Evolutionary conservation across 2,888 invertebrate genomes (phyloP), one percentile per base, ranked within the genome.

Genomic region (Xylophagus ater): DNA sequence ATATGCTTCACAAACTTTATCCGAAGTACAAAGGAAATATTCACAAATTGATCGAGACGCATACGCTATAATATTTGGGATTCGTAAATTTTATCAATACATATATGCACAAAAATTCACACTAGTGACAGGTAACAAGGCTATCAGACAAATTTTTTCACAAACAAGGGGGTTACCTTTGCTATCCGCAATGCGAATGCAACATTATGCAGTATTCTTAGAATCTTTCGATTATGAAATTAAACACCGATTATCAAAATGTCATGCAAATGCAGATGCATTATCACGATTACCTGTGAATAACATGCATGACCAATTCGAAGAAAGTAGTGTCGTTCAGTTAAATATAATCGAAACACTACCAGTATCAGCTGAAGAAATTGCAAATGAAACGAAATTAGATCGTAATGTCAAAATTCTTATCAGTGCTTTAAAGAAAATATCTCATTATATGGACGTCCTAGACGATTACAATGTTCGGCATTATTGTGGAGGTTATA

Each of bases 21-120:
- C 29, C 42, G 49, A 35, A 33, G 49, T 49, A 3, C 49, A 62
- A 34, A 17, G 12, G 46, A 37, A 40, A 39, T 55, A 53, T 48
- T 59, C 45, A 18, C 51, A 52, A 32, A 40, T 51, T 12, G 51
- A 54, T 29, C 43, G 43, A 14, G 51, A 53, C 47, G 59, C 60
- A 20, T 47, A 59, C 19, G 47, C 53, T 13, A 44, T 64, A 3
- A 47, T 60, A n/a, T 62, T 50, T 42, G 59, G 58, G 3, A 51
- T 63, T 1, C 50, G 51, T 13, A 53, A 54, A 43, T 66, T 62
- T 47, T 53, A 59, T 38, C 47, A 56, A 15, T 66, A 56, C 42
- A 13, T 65, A 1, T 59, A 49, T 42, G 65, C 62, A 3, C 43
- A 47, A 8, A 41, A 44, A 28, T 53, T 55, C 26, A 44, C 29